A percentile compares a stretch with the other conserved stretches of the same genome.
Conservation (phyloP, 2,113 vertebrate genomes). For the Peromyscus leucopus region DNA sequence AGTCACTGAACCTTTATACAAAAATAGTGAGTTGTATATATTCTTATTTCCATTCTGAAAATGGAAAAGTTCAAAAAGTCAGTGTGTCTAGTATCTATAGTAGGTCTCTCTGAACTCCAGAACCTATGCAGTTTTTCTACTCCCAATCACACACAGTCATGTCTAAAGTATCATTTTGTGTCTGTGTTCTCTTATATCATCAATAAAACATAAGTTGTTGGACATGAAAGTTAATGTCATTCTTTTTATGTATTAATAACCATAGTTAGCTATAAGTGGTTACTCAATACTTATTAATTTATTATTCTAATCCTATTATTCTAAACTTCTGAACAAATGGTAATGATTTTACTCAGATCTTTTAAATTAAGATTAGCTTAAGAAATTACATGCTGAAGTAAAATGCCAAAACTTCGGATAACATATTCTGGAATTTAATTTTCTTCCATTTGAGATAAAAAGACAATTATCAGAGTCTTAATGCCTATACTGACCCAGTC, state of each 20-base stretch:
- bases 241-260: constrained; percentile 31
- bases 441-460: constrained; percentile 43
- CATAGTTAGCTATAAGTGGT: constrained; percentile 41
- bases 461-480: constrained; percentile 28
- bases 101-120: constrained; percentile 8
- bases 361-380: constrained; percentile 69
- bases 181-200: constrained; percentile 36
- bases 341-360: constrained; percentile 70
- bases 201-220: constrained; percentile 46
- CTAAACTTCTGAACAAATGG: constrained; percentile 69
- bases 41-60: constrained; percentile 35
- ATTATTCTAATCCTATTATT: constrained; percentile 67
- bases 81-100: not conserved
- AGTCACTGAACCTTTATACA: not conserved
- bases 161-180: constrained; percentile 38
- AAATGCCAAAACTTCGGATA: constrained; percentile 72
- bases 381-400: constrained; percentile 67
- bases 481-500: not conserved
- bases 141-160: not conserved
- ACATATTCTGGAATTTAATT: constrained; percentile 66
- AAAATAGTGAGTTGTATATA: not conserved
- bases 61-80: not conserved
- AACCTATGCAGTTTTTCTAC: constrained; percentile 10
- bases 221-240: constrained; percentile 48
- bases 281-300: constrained; percentile 54